Conservation (phyloP, 2,888 invertebrate species). For the Tipula confusa region DNA sequence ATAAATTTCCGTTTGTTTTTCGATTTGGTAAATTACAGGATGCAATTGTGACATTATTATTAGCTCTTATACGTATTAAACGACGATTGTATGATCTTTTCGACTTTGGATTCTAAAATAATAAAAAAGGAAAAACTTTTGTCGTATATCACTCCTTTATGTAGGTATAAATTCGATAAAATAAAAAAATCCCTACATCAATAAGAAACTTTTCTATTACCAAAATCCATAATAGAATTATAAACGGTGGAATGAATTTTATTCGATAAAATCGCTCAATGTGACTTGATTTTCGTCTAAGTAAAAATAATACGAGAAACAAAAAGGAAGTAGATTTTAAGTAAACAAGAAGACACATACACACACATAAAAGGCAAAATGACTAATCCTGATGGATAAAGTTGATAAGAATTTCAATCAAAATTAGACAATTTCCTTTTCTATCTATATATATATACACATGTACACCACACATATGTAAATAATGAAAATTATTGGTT, state of each 20-base stretch:
- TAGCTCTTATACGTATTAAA: not conserved
- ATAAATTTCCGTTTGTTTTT: slow-evolving; percentile 5
- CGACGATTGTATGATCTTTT: not conserved
- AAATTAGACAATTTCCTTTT: not conserved
- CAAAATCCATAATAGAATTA: not conserved
- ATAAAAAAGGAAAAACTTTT: not conserved
- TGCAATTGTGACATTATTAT: slow-evolving; percentile 12
- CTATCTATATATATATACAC: not conserved
- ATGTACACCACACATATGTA: not conserved
- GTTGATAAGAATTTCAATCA: slow-evolving; percentile 20
- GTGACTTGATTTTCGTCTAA: not conserved
- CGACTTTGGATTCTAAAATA: not conserved
- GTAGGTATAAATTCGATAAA: not conserved
- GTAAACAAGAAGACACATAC: slow-evolving; percentile 12
- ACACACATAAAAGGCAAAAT: not conserved
- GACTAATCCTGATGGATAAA: slow-evolving; percentile 12
- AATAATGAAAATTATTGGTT: not conserved
- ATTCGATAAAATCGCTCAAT: not conserved
- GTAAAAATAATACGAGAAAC: not conserved
- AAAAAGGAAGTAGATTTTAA: not conserved
- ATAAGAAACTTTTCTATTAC: not conserved
- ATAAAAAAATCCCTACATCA: not conserved
- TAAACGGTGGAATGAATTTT: slow-evolving; percentile 12
- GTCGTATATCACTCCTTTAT: not conserved
- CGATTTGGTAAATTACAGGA: slow-evolving; percentile 3